phyloP scores from a whole-genome alignment of 2,113 vertebrate genomes.

The Phyllostomus discolor region DNA sequence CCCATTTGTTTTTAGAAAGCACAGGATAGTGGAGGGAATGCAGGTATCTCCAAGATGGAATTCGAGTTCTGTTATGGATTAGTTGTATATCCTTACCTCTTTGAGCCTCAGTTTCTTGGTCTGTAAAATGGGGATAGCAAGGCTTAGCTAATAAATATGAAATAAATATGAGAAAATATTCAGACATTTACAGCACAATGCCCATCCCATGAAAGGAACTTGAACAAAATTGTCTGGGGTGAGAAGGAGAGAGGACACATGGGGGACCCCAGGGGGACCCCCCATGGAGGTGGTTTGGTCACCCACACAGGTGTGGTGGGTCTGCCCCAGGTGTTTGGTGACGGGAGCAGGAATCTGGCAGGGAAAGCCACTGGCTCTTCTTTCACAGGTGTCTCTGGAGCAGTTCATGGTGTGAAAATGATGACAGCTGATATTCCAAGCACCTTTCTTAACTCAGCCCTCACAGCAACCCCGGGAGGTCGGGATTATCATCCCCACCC shows the following conservation, averaged over 20 bases:
- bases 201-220: background rate
- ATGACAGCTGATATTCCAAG: background rate
- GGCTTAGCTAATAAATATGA: background rate
- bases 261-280: too few species aligned
- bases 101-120: background rate
- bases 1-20: background rate
- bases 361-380: background rate
- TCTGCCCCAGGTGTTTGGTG: background rate
- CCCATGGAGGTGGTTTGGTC: background rate
- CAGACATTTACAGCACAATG: background rate
- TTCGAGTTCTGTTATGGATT: background rate
- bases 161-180: background rate
- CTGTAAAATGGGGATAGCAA: background rate
- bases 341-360: background rate
- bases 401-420: background rate
- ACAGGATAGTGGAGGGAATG: background rate
- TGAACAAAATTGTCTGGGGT: background rate
- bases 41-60: background rate
- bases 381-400: background rate
- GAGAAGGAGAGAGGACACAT: background rate
- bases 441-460: background rate
- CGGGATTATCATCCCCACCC: background rate
- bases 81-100: background rate
- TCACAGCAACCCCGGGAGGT: background rate
- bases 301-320: background rate